Evolutionary conservation across 2,888 invertebrate genomes (phyloP).

Genomic region (Physocephala rufipes): DNA sequence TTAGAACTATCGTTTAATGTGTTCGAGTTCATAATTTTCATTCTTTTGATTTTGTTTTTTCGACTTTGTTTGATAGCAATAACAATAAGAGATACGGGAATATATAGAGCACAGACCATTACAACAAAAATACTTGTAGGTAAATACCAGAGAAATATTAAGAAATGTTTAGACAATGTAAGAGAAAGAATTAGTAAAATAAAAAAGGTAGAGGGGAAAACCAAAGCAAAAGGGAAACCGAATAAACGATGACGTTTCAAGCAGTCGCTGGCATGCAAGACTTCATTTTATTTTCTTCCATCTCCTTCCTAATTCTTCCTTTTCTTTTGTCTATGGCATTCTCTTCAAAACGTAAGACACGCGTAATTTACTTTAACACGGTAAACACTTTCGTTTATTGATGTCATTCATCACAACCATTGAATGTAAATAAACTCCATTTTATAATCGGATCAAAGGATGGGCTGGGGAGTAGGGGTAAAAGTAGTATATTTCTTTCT

Average conservation of each 20-base stretch:
- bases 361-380: constrained; percentile 22
- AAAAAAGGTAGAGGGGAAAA: neutral
- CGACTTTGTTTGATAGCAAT: constrained; percentile 8
- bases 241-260: too few species aligned
- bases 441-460: constrained; percentile 25
- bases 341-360: neutral
- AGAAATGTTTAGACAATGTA: neutral
- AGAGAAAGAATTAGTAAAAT: too few species aligned
- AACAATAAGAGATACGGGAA: constrained; percentile 32
- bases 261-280: too few species aligned
- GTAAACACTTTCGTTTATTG: constrained; percentile 35
- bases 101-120: neutral
- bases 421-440: constrained; percentile 6
- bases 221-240: neutral
- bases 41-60: neutral
- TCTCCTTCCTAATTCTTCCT: too few species aligned
- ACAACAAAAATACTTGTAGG: too few species aligned
- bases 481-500: too few species aligned
- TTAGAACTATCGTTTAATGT: neutral
- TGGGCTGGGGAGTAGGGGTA: too few species aligned
- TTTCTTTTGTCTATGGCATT: too few species aligned
- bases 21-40: neutral
- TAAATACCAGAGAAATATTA: neutral
- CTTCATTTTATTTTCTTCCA: too few species aligned
- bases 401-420: constrained; percentile 17